phyloP scores from a whole-genome alignment of 2,797 vertebrate genomes.

The Ispidina picta region DNA sequence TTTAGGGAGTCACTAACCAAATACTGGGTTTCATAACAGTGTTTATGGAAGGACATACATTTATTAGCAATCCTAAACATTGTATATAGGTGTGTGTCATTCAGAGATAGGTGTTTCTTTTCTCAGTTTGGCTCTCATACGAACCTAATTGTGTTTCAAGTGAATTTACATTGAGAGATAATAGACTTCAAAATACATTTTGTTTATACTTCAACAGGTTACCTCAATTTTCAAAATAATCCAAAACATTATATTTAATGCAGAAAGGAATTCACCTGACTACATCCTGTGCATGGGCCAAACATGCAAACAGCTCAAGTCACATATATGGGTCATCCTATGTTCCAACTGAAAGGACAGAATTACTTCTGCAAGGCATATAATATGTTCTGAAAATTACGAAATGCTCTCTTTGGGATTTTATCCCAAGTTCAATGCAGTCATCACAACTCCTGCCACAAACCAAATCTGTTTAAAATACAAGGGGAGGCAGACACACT shows the following conservation, averaged over 20 bases:
- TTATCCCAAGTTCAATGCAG: background rate
- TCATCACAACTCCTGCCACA: background rate
- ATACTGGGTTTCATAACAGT: background rate
- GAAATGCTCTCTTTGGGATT: background rate
- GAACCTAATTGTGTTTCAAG: background rate
- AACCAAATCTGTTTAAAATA: constrained; percentile 7
- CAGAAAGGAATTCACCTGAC: background rate
- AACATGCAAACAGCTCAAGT: constrained; percentile 16
- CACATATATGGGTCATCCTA: background rate
- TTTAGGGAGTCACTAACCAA: background rate
- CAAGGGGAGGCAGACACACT: background rate
- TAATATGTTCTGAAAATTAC: background rate
- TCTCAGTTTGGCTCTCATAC: background rate
- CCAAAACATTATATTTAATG: background rate
- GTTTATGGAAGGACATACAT: background rate
- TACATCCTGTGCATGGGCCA: background rate
- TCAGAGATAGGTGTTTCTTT: background rate
- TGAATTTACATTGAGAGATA: background rate
- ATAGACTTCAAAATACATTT: background rate
- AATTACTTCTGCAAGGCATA: background rate
- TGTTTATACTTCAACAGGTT: background rate
- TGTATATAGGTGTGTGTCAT: background rate
- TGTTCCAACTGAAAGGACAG: constrained; percentile 14
- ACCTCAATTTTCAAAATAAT: background rate
- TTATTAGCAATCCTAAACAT: background rate